Evolutionary conservation across 2,113 vertebrate species (phyloP).

Genomic region (Lepisosteus osseus): DNA sequence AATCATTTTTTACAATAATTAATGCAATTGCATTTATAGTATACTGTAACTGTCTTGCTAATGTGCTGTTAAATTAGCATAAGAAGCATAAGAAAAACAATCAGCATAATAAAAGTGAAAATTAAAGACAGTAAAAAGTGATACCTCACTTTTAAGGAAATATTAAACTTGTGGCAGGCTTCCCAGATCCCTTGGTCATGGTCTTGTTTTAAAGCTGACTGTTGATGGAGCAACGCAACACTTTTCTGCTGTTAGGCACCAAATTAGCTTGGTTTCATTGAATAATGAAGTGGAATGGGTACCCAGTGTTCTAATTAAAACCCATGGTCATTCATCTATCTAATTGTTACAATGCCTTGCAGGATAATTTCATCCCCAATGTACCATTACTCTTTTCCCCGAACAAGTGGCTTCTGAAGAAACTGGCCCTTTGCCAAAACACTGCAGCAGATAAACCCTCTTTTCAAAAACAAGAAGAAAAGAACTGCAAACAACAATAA

Average conservation of each 20-base stretch:
- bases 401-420: slow-evolving; percentile 67
- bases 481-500: slow-evolving; percentile 50
- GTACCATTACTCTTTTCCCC: slow-evolving; percentile 67
- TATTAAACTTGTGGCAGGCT: no score
- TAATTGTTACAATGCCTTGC: slow-evolving; percentile 87
- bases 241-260: slow-evolving; percentile 47
- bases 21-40: no score
- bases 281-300: slow-evolving; percentile 75
- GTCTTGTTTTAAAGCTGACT: slow-evolving; percentile 44
- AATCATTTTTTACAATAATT: no score
- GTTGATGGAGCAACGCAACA: slow-evolving; percentile 60
- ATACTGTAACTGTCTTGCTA: no score
- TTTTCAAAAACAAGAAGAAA: slow-evolving; percentile 50
- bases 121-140: no score
- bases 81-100: no score
- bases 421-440: slow-evolving; percentile 61
- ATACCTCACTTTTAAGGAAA: no score
- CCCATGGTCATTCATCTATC: slow-evolving; percentile 82
- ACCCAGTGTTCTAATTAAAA: slow-evolving; percentile 90
- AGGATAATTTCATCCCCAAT: slow-evolving; percentile 80
- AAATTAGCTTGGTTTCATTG: slow-evolving; percentile 64
- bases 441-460: slow-evolving; percentile 24
- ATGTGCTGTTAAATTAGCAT: no score
- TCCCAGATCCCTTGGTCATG: not conserved
- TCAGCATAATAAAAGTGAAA: no score